Evolutionary conservation across 2,113 vertebrate genomes (phyloP).

Genomic region (Carollia perspicillata): DNA sequence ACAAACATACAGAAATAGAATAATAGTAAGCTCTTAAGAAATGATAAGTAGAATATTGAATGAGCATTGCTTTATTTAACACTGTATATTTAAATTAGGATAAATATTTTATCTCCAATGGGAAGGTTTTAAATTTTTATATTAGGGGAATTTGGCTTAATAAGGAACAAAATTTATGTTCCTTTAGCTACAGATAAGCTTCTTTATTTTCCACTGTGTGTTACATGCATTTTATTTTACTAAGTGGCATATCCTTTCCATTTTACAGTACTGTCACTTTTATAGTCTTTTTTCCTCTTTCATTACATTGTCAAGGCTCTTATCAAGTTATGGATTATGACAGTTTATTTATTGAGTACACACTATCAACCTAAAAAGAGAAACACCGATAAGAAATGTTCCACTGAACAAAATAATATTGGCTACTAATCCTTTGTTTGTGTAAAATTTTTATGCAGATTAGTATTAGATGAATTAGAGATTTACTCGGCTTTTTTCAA

Average conservation of each 20-base stretch:
- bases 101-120: background rate
- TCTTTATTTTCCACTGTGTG: background rate
- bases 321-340: background rate
- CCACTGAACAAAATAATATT: background rate
- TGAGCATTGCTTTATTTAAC: background rate
- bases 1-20: background rate
- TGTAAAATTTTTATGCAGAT: background rate
- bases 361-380: background rate
- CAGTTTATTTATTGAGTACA: background rate
- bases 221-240: constrained; percentile 13
- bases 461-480: background rate
- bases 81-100: background rate
- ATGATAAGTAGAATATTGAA: background rate
- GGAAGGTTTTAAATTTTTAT: background rate
- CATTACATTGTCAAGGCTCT: background rate
- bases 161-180: background rate
- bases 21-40: background rate
- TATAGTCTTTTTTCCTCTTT: background rate
- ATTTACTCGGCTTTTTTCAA: background rate
- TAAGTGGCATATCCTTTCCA: background rate
- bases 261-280: background rate
- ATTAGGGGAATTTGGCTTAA: background rate
- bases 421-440: background rate
- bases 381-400: background rate
- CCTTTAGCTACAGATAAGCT: background rate